Conservation (phyloP, 1,140 invertebrate species). For the Plectrocnemia conspersa region DNA sequence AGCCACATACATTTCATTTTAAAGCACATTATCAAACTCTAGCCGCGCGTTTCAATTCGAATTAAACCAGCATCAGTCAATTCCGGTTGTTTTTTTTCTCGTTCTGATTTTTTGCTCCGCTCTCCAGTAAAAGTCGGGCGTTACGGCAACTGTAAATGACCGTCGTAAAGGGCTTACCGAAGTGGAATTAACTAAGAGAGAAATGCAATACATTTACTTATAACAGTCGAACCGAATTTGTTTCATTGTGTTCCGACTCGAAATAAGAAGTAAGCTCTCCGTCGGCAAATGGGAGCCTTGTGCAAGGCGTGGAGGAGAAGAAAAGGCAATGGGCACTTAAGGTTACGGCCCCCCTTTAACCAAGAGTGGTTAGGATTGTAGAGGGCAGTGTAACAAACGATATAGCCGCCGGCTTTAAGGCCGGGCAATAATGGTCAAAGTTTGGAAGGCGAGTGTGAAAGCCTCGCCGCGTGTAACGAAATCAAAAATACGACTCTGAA, state of each 20-base stretch:
- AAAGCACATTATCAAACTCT: no score
- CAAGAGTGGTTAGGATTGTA: conserved; percentile 24
- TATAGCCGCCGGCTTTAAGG: conserved; percentile 24
- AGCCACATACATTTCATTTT: no score
- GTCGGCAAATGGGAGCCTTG: no score
- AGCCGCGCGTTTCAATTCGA: not conserved
- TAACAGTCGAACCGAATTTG: conserved; percentile 25
- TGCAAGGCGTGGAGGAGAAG: conserved; percentile 6
- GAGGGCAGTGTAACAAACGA: conserved; percentile 26
- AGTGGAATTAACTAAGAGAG: conserved; percentile 24
- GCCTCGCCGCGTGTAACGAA: conserved; percentile 6
- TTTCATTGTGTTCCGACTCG: conserved; percentile 15
- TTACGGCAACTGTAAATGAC: conserved; percentile 7
- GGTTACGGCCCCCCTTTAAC: conserved; percentile 29
- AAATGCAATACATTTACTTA: conserved; percentile 25
- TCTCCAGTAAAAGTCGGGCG: no score
- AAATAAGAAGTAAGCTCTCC: no score
- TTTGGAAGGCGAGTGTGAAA: conserved; percentile 13
- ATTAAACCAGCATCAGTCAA: conserved; percentile 5
- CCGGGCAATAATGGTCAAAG: conserved; percentile 26
- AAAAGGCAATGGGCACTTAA: conserved; percentile 30
- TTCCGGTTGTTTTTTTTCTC: not conserved
- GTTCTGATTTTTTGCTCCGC: not conserved
- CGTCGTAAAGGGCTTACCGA: conserved; percentile 10
- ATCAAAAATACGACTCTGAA: conserved; percentile 23